Conservation (phyloP, 1,140 invertebrate genomes). For the Sycophila sp. region DNA sequence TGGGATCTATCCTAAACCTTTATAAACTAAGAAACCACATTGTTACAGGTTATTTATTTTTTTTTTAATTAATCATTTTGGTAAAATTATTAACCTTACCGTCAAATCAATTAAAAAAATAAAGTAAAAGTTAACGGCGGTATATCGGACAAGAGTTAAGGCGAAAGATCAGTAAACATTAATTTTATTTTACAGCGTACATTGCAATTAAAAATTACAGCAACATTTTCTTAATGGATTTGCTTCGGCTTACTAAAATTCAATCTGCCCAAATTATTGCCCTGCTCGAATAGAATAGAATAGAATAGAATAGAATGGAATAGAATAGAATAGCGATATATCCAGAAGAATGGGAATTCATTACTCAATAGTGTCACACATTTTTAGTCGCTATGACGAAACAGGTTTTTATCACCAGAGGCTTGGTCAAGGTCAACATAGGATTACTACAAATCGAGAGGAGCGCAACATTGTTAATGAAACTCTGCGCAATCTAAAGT, state of each 20-base stretch:
- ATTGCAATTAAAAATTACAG: neutral
- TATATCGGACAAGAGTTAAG: neutral
- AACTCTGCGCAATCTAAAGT: neutral
- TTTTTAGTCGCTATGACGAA: neutral
- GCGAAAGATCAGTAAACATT: neutral
- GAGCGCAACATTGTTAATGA: neutral
- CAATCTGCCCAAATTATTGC: neutral
- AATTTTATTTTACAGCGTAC: neutral
- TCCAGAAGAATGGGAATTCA: neutral
- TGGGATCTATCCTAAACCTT: neutral
- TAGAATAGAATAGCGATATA: neutral
- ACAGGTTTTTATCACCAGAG: neutral
- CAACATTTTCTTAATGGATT: neutral
- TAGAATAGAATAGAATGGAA: too few species aligned
- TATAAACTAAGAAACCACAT: neutral
- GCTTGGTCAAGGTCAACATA: neutral
- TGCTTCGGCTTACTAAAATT: neutral
- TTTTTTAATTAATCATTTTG: neutral
- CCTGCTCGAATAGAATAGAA: too few species aligned
- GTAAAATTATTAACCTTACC: neutral
- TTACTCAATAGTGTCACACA: neutral
- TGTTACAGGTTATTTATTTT: neutral
- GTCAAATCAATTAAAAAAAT: constrained; percentile 3
- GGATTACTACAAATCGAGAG: neutral
- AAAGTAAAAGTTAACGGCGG: neutral